These are phyloP conservation scores for Oreochromis spilurus DNA, from an alignment of 2,113 vertebrate species.

Conservation along the genomic window DNA sequence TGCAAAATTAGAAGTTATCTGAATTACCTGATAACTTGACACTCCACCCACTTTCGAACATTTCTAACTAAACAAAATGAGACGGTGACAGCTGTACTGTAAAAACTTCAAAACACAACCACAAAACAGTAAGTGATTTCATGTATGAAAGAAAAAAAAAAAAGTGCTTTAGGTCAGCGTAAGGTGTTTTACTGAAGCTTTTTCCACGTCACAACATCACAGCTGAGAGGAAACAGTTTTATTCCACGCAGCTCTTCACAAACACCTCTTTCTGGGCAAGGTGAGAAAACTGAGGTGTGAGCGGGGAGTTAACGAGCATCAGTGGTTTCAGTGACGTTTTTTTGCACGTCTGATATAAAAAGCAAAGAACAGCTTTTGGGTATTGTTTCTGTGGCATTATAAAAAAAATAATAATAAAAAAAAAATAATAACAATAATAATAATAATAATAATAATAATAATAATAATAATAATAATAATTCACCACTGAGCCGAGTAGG, in stretches of 20 bases:
- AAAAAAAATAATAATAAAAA: rapidly evolving
- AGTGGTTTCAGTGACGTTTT: neutral
- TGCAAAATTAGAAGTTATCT: neutral
- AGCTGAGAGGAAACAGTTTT: neutral
- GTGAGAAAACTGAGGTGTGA: slow-evolving; percentile 27
- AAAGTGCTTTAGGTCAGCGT: neutral
- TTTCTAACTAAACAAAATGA: neutral
- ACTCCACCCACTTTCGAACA: neutral
- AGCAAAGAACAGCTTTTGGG: neutral
- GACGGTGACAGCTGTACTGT: rapidly evolving
- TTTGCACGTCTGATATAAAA: neutral
- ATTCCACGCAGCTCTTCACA: slow-evolving; percentile 11
- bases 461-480: no score
- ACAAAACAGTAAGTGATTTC: neutral
- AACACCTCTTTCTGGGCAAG: slow-evolving; percentile 32
- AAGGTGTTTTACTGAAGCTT: neutral
- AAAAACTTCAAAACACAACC: neutral
- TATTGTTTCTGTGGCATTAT: neutral
- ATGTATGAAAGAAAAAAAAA: neutral
- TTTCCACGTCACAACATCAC: slow-evolving; percentile 3
- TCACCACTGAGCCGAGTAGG: neutral
- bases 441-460: no score
- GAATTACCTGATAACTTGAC: neutral
- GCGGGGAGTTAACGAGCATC: neutral
- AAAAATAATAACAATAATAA: no score